phyloP scores from a whole-genome alignment of 2,797 vertebrate species.

The Hirundo rustica region DNA sequence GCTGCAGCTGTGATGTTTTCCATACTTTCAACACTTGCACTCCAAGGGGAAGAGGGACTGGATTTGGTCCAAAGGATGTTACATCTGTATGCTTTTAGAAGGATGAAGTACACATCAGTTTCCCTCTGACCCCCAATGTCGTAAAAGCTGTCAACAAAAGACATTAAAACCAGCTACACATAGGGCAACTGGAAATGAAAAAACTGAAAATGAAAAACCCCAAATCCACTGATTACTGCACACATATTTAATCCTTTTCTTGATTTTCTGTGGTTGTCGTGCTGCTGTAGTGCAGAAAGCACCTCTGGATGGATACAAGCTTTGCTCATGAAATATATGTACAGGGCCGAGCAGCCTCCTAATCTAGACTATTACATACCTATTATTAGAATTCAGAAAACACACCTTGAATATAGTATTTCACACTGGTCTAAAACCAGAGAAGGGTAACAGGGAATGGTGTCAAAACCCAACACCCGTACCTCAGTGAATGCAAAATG shows the following conservation, averaged over 20 bases:
- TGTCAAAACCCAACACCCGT: background rate
- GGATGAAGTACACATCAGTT: background rate
- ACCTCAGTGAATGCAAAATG: background rate
- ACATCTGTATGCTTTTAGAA: background rate
- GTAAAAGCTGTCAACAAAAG: constrained; percentile 4
- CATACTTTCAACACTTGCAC: background rate
- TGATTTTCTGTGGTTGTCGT: background rate
- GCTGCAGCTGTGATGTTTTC: background rate
- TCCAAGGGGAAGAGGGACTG: background rate
- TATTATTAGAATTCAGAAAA: background rate
- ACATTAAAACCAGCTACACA: background rate
- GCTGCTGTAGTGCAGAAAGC: background rate
- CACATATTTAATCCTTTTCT: background rate
- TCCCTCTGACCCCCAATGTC: background rate
- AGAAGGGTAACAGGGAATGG: background rate
- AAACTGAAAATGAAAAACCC: background rate
- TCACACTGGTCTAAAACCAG: background rate
- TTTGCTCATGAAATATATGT: background rate
- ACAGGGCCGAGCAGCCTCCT: background rate
- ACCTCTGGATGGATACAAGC: background rate
- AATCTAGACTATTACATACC: background rate
- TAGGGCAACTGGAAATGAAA: background rate
- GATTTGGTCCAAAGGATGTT: background rate
- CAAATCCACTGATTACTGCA: background rate
- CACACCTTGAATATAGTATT: background rate